Percentiles rank a stretch among this genome's conserved stretches.
These are phyloP conservation scores for Uromys caudimaculatus DNA, from an alignment of 2,797 vertebrate species.

Conservation along the genomic window DNA sequence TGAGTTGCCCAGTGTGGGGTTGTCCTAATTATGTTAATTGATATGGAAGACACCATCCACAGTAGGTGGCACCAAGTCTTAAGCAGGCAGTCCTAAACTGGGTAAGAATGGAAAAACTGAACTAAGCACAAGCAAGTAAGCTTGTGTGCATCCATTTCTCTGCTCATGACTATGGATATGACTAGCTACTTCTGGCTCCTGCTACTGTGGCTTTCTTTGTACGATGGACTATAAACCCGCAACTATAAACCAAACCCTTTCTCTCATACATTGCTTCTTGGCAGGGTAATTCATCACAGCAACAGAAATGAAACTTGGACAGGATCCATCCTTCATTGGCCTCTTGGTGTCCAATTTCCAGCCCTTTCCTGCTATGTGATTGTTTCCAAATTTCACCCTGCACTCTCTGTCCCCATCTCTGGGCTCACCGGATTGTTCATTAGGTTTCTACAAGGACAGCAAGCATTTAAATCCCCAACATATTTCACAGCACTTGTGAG, in stretches of 20 bases:
- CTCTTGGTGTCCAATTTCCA: background rate
- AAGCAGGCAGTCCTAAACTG: background rate
- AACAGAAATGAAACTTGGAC: background rate
- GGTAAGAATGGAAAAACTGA: background rate
- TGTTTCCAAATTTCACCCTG: slow-evolving; percentile 5
- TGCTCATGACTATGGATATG: background rate
- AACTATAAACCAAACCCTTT: background rate
- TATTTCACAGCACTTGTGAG: background rate
- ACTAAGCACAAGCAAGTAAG: background rate
- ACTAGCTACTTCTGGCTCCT: background rate
- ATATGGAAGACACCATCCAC: background rate
- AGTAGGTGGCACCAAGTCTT: background rate
- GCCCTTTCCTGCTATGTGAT: background rate
- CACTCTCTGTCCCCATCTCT: background rate
- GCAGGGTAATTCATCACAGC: background rate
- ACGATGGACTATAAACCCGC: background rate
- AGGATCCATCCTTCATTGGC: background rate
- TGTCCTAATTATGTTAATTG: background rate
- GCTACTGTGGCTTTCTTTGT: background rate
- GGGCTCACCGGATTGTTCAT: background rate
- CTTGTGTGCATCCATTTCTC: background rate
- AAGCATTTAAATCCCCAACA: background rate
- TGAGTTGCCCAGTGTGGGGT: background rate
- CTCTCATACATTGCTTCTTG: background rate
- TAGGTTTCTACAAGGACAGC: background rate